Evolutionary conservation across 2,888 invertebrate genomes (phyloP).

Genomic region (Sipha maydis): DNA sequence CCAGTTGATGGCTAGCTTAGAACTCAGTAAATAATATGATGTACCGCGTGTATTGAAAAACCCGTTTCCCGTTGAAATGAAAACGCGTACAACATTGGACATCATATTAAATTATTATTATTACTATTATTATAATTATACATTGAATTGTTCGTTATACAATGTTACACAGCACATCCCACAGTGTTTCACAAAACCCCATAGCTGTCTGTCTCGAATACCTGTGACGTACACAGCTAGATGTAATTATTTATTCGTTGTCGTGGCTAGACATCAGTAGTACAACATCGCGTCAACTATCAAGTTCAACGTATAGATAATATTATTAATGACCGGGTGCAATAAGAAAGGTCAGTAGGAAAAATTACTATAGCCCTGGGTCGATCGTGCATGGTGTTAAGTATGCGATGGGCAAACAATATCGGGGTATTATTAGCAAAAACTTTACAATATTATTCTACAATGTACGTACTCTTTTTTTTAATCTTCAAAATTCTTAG

Average conservation of each 20-base stretch:
- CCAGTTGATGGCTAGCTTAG: slow-evolving; percentile 39
- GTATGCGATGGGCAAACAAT: too few relatives aligned
- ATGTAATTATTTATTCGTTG: neutral
- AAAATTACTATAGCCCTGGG: too few relatives aligned
- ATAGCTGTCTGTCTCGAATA: neutral
- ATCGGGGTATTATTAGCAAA: too few relatives aligned
- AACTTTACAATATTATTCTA: too few relatives aligned
- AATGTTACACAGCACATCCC: neutral
- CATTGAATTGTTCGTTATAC: neutral
- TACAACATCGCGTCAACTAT: neutral
- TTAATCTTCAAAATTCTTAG: too few relatives aligned
- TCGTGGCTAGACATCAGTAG: too few relatives aligned
- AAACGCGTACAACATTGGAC: neutral
- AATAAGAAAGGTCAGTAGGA: neutral
- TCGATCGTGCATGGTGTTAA: too few relatives aligned
- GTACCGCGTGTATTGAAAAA: slow-evolving; percentile 15
- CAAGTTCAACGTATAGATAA: neutral
- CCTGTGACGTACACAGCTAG: neutral
- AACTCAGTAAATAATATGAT: neutral
- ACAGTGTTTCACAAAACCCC: neutral
- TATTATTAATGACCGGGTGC: neutral
- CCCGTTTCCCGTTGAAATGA: slow-evolving; percentile 8
- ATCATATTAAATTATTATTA: too few relatives aligned
- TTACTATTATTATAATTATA: too few relatives aligned
- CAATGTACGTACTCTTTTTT: too few relatives aligned